phyloP scores from a whole-genome alignment of 1,140 invertebrate species.

The Hermetia illucens region DNA sequence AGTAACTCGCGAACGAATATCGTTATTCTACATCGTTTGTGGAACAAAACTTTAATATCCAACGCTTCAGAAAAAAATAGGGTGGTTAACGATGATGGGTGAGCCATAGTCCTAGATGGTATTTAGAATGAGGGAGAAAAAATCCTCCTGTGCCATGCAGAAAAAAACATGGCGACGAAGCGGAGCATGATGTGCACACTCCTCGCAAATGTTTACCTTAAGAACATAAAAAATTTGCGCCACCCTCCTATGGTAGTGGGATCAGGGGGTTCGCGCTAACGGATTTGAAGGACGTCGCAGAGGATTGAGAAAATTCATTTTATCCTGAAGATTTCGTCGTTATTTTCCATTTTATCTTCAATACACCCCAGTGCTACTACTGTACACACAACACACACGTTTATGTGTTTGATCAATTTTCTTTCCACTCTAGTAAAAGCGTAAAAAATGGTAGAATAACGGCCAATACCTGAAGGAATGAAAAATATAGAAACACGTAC shows the following conservation, averaged over 20 bases:
- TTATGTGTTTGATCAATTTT: background rate
- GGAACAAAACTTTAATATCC: background rate
- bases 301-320: background rate
- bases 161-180: background rate
- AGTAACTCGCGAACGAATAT: background rate
- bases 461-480: background rate
- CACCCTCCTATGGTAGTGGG: too few species aligned
- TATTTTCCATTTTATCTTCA: too few species aligned
- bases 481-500: background rate
- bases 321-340: conserved; percentile 1
- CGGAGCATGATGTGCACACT: background rate
- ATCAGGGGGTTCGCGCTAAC: too few species aligned
- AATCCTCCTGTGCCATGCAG: background rate
- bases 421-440: too few species aligned
- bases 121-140: background rate
- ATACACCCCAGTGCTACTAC: background rate
- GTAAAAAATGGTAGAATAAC: background rate
- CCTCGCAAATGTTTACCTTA: background rate
- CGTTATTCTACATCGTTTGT: background rate
- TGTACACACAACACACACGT: background rate
- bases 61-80: too few species aligned
- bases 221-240: background rate
- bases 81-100: too few species aligned
- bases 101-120: too few species aligned
- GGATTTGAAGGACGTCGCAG: background rate